Base-by-base conservation (phyloP, 2,797 vertebrate species). In the Scomberomorus guttatus region DNA sequence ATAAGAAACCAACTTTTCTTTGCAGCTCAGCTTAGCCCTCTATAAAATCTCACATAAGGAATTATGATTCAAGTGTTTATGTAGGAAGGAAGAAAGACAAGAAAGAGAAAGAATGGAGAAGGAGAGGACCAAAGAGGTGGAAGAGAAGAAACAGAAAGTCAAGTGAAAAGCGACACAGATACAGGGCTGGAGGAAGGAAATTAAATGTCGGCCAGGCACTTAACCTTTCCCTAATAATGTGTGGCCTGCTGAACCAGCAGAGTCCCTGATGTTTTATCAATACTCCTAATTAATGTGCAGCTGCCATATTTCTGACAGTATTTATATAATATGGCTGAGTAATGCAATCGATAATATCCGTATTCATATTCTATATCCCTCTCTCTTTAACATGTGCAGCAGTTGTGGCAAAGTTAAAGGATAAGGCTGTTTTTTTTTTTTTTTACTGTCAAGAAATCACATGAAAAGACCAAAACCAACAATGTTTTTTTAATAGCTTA, bases 141-240 rank as follows among this genome's bases (percentile, higher is more conserved):
- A 79, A 5, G 60, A 60, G 66, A 52, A 67, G 67, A 71, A 42
- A 55, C 39, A 68, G 51, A 46, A 57, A 79, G 68, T 70, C 50
- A 59, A 32, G 57, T 29, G 69, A 42, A 61, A 71, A 66, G 66
- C 11, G 29, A 59, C 48, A 80, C 8, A 73, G 22, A 81, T 78
- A 58, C 60, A 39, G 86, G 68, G 76, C 80, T 18, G 68, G 62
- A 73, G 76, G 75, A 77, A 83, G 84, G 87, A 92, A 92, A 94
- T 93, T 83, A 93, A 94, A 94, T 89, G 91, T 90, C 87, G 89
- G 84, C 77, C 37, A 15, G 84, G 83, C 90, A 91, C 92, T 93
- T 94, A 93, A 95, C 94, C 94, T 95, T 94, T 94, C 84, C 89
- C 90, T 93, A 87, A 93, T 93, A 93, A 93, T 85, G 86, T 89